Evolutionary conservation across 2,888 invertebrate genomes (phyloP), one percentile per base, ranked within the genome.

Genomic region (Mystacides longicornis): DNA sequence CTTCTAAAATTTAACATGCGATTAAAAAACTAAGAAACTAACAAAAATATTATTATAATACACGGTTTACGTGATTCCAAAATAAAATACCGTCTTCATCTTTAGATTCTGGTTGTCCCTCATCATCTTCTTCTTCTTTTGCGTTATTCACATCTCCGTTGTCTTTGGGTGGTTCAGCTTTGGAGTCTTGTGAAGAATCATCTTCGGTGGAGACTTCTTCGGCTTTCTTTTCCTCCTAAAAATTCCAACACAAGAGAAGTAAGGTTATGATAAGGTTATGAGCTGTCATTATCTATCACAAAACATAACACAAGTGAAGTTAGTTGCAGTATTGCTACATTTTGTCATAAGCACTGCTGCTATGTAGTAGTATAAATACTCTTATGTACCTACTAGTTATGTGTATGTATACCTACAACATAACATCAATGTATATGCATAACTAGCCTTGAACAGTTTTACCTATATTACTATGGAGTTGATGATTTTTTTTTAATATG

Each of bases 101-200:
- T 42, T 61, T 56, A 58, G 67, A 67, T 51, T 66, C 66, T 14
- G 37, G 37, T 16, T 37, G 4, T 62, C 67, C 67, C 48, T 64
- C 70, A 70, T 74, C 74, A 71, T 75, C 73, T 71, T 72, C 72
- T 16, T 75, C 73, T 70, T 72, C 72, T 20, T 57, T 55, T 11
- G 60, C 23, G 3, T 56, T 23, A 62, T 72, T 75, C 72, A 74
- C 72, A 71, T 69, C 70, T 66, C 67, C 66, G 64, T 67, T 67
- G 50, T 67, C 60, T 54, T 61, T 54, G 45, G 59, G 47, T n/a
- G 66, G 58, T 51, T 56, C 48, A 9, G 48, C 51, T 72, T 77
- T 77, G 23, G 77, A 77, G 69, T 77, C 77, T 67, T 77, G 77
- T 18, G 77, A 77, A 49, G 77, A 77, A 64, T 77, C 77, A 59